Evolutionary conservation across 1,140 invertebrate genomes (phyloP).

Genomic region (Acyrthosiphon pisum): DNA sequence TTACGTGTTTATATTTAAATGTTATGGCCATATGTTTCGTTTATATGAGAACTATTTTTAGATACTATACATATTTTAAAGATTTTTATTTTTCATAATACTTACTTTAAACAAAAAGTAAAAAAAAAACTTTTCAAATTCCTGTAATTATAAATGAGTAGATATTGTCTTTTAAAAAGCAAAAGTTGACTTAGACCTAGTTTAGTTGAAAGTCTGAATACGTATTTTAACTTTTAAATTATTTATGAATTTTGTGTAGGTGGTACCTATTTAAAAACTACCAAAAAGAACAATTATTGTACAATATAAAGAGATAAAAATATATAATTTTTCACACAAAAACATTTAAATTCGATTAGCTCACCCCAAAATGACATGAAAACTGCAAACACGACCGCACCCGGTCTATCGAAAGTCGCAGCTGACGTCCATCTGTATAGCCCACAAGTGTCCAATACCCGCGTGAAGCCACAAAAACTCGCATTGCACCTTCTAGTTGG

Average conservation of each 20-base stretch:
- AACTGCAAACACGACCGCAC: not conserved
- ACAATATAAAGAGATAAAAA: not conserved
- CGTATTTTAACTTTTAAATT: not conserved
- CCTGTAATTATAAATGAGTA: not conserved
- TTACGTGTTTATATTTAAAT: not conserved
- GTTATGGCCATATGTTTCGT: not conserved
- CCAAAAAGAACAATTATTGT: not conserved
- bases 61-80: no score
- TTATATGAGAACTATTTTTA: not conserved
- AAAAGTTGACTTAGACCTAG: not conserved
- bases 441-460: constrained; percentile 35
- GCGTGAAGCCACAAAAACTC: constrained; percentile 8
- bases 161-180: not conserved
- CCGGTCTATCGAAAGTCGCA: constrained; percentile 46
- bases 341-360: not conserved
- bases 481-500: constrained; percentile 27
- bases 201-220: not conserved
- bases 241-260: not conserved
- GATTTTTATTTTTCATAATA: not conserved
- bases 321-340: not conserved
- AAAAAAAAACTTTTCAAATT: not conserved
- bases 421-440: constrained; percentile 48
- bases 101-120: not conserved
- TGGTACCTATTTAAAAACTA: not conserved
- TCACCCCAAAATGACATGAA: constrained; percentile 51